Percentiles rank a stretch among this genome's conserved stretches.
These are phyloP conservation scores for Plodia interpunctella DNA, from an alignment of 1,140 invertebrate species.

Conservation along the genomic window DNA sequence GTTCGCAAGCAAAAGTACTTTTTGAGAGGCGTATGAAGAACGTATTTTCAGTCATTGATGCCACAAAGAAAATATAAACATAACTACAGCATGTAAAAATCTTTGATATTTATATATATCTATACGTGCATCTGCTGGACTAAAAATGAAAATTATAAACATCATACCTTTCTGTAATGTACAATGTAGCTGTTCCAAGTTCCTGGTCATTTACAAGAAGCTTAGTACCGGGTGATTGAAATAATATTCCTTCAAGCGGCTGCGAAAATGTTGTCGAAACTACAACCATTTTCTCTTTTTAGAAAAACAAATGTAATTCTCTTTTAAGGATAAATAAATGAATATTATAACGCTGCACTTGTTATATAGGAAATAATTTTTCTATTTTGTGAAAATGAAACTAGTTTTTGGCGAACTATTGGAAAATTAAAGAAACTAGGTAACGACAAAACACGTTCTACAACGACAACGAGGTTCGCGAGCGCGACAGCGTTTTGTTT, in stretches of 20 bases:
- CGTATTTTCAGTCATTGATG: no score
- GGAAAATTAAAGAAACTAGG: neutral
- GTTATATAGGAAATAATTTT: neutral
- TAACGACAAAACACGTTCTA: conserved; percentile 7
- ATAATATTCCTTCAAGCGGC: conserved; percentile 56
- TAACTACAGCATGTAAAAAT: neutral
- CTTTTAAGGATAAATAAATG: neutral
- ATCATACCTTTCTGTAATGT: conserved; percentile 62
- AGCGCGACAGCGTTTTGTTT: no score
- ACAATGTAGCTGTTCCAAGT: conserved; percentile 60
- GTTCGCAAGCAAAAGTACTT: no score
- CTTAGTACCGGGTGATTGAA: conserved; percentile 53
- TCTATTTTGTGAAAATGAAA: neutral
- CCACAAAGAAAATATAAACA: no score
- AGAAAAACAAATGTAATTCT: conserved; percentile 1
- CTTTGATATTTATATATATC: neutral
- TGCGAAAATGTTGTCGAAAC: conserved; percentile 58
- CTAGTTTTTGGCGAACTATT: conserved; percentile 7
- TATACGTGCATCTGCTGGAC: neutral
- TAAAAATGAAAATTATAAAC: neutral
- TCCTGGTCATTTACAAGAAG: conserved; percentile 59
- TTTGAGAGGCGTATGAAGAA: no score
- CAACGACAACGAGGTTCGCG: no score
- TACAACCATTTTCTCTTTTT: conserved; percentile 53
- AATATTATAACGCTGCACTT: conserved; percentile 4